Evolutionary conservation across 2,888 invertebrate genomes (phyloP).

Genomic region (Eupithecia dodoneata): DNA sequence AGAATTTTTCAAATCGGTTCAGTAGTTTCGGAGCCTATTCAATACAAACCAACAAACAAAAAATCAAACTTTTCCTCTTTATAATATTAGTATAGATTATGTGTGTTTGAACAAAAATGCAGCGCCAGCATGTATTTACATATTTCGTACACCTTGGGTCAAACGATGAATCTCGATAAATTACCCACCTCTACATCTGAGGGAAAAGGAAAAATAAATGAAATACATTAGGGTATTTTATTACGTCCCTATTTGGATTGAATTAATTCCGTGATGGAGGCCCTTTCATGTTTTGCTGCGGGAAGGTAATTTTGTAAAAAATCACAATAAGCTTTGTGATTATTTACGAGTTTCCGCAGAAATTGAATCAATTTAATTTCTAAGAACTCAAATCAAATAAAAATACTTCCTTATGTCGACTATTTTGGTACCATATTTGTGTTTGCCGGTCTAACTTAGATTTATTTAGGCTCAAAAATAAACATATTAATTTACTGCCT

Average conservation of each 20-base stretch:
- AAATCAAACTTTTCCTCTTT: too few relatives aligned
- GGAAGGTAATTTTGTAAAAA: neutral
- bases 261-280: constrained; percentile 39
- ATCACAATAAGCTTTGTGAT: constrained; percentile 1
- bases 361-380: neutral
- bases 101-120: too few relatives aligned
- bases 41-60: too few relatives aligned
- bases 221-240: constrained; percentile 40
- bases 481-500: too few relatives aligned
- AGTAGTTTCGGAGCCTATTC: too few relatives aligned
- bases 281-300: constrained; percentile 22
- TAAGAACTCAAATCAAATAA: neutral
- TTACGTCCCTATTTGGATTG: constrained; percentile 39
- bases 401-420: neutral
- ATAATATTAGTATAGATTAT: too few relatives aligned
- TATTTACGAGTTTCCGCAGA: neutral
- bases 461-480: too few relatives aligned
- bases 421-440: too few relatives aligned
- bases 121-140: neutral
- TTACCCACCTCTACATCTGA: constrained; percentile 25
- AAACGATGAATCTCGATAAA: constrained; percentile 31
- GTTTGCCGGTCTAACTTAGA: too few relatives aligned
- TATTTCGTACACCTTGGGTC: constrained; percentile 14
- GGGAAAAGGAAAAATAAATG: constrained; percentile 37
- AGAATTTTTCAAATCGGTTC: too few relatives aligned